Percentiles rank a stretch among this genome's conserved stretches.
Conservation (phyloP, 2,113 vertebrate genomes). For the Laterallus jamaicensis region DNA sequence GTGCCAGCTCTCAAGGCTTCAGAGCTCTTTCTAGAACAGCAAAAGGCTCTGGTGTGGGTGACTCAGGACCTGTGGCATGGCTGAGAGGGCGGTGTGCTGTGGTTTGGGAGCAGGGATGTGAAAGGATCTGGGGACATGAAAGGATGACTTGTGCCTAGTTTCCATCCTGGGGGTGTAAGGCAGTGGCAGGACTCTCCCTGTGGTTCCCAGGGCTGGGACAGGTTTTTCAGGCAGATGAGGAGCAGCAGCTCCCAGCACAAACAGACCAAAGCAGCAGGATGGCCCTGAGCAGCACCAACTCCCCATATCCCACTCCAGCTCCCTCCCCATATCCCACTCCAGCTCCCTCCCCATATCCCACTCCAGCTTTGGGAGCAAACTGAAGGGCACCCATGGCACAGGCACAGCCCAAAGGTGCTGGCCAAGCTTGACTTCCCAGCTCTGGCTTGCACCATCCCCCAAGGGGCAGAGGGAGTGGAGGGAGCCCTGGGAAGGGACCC, state of each 20-base stretch:
- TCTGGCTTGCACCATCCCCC: background rate
- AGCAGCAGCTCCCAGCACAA: background rate
- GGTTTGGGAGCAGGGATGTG: background rate
- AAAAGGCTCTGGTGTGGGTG: background rate
- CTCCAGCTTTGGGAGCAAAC: background rate
- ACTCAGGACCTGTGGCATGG: background rate
- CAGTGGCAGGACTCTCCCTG: background rate
- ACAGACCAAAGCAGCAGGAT: background rate
- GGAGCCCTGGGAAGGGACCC: background rate
- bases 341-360: too few relatives aligned
- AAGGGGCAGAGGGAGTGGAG: background rate
- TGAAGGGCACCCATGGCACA: background rate
- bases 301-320: background rate
- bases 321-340: too few relatives aligned
- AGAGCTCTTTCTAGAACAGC: background rate
- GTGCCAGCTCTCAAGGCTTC: background rate
- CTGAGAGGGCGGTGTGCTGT: background rate
- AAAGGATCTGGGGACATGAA: background rate
- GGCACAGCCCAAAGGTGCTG: background rate
- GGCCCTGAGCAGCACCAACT: background rate
- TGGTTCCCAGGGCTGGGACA: background rate
- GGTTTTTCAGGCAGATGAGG: background rate
- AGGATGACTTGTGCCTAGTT: background rate
- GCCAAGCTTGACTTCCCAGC: rapidly evolving
- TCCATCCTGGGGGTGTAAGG: background rate